These are phyloP conservation scores for Chrysaora quinquecirrha DNA, from an alignment of 30 jellyfish, hydroid and myxozoan genomes.

Conservation along the genomic window DNA sequence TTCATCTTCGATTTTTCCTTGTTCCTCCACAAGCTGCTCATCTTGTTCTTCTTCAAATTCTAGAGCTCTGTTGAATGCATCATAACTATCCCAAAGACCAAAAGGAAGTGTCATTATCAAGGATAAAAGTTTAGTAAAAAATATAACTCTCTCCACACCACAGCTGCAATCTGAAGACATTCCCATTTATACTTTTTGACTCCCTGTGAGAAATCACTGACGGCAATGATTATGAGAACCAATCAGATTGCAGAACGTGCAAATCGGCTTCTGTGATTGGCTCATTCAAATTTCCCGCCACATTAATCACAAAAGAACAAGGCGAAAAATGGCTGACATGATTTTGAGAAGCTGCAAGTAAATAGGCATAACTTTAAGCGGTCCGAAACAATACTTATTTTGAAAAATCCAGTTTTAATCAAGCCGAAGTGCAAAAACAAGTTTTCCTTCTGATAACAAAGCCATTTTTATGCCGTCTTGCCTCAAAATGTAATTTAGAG, in stretches of 20 bases:
- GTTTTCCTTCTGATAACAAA: neutral
- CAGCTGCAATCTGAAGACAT: too few species aligned
- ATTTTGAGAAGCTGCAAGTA: too few species aligned
- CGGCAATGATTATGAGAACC: neutral
- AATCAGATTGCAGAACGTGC: neutral
- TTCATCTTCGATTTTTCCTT: conserved; percentile 9
- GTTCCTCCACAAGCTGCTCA: conserved; percentile 64
- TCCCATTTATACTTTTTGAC: neutral
- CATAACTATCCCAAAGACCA: conserved; percentile 76
- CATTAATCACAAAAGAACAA: too few species aligned
- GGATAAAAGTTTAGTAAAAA: neutral
- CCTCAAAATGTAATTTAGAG: neutral
- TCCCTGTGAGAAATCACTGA: neutral
- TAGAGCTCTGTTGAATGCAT: conserved; percentile 68
- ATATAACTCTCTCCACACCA: too few species aligned
- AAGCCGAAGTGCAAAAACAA: too few species aligned
- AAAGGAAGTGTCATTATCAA: conserved; percentile 53
- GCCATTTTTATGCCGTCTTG: neutral
- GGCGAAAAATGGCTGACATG: too few species aligned
- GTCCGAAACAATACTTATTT: too few species aligned
- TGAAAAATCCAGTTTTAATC: too few species aligned
- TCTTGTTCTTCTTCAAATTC: conserved; percentile 85
- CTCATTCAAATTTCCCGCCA: neutral
- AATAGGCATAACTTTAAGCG: too few species aligned
- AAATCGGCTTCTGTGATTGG: neutral